These are phyloP conservation scores for Nyctalus aviator DNA, from an alignment of 2,797 vertebrate species.

Conservation along the genomic window DNA sequence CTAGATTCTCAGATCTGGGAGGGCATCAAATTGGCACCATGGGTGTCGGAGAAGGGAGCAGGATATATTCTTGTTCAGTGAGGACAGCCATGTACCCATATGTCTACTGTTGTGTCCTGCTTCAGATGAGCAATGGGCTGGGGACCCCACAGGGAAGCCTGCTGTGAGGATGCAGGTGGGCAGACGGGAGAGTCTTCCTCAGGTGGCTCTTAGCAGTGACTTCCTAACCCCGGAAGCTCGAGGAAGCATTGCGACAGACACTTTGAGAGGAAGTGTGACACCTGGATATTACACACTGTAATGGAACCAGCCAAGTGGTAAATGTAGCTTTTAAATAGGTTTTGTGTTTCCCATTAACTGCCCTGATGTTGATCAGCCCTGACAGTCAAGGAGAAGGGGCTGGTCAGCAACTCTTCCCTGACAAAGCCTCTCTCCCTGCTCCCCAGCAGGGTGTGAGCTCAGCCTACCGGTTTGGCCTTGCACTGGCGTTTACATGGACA, in stretches of 20 bases:
- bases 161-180: background rate
- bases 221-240: slow-evolving; percentile 89
- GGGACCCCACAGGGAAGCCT: accelerated
- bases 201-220: slow-evolving; percentile 88
- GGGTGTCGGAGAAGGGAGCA: background rate
- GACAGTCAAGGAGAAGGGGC: slow-evolving; percentile 90
- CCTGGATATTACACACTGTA: slow-evolving; percentile 97
- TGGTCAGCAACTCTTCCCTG: slow-evolving; percentile 90
- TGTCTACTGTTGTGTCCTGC: background rate
- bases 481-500: background rate
- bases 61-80: background rate
- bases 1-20: background rate
- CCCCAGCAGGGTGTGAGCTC: background rate
- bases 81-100: background rate
- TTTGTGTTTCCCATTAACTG: slow-evolving; percentile 98
- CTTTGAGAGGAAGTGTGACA: slow-evolving; percentile 95
- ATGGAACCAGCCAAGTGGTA: slow-evolving; percentile 99
- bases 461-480: accelerated
- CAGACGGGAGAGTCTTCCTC: background rate
- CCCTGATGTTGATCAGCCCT: slow-evolving; percentile 95
- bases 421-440: slow-evolving; percentile 76
- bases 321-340: slow-evolving; percentile 99
- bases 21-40: background rate
- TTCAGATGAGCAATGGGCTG: background rate
- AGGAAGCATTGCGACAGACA: slow-evolving; percentile 92